Conservation (phyloP, 2,797 vertebrate species). For the Alca torda region DNA sequence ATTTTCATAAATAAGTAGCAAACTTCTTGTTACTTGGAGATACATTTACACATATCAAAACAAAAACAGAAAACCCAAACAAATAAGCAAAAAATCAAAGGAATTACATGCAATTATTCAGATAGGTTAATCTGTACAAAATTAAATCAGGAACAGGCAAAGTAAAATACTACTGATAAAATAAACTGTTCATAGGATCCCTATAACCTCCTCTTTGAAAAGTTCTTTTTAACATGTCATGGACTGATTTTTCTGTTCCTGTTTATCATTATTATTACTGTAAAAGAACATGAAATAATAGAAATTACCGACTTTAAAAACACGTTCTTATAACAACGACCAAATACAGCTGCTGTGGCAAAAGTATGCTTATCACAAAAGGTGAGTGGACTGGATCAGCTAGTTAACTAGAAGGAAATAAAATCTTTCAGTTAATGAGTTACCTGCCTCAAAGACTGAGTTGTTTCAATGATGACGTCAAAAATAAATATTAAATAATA, state of each 20-base stretch:
- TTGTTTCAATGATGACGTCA: accelerated
- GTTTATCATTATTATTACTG: not conserved
- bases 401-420: not conserved
- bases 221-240: not conserved
- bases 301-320: not conserved
- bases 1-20: not conserved
- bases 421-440: not conserved
- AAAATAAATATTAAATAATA: not conserved
- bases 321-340: not conserved
- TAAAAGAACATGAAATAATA: not conserved
- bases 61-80: not conserved
- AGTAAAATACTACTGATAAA: not conserved
- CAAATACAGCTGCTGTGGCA: not conserved
- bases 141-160: not conserved
- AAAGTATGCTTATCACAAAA: not conserved
- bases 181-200: not conserved
- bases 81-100: not conserved
- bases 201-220: not conserved
- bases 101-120: not conserved
- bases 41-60: not conserved
- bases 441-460: not conserved
- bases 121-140: not conserved
- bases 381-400: not conserved
- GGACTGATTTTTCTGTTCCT: not conserved
- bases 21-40: not conserved